These are phyloP conservation scores for Osmerus eperlanus DNA, from an alignment of 2,113 vertebrate species.

Conservation along the genomic window DNA sequence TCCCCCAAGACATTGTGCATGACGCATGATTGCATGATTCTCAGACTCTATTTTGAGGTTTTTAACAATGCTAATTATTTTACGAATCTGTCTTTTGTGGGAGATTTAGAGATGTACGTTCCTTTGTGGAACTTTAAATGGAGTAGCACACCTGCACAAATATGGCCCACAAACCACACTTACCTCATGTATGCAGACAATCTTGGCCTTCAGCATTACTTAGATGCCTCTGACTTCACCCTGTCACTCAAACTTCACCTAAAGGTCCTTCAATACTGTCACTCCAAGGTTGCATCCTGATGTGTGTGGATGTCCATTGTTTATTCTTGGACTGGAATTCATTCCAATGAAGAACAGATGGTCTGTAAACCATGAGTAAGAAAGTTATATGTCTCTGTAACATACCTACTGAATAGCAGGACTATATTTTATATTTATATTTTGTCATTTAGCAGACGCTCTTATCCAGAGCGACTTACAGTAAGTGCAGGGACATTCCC, in stretches of 20 bases:
- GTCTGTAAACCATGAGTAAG: constrained; percentile 41
- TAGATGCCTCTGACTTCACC: constrained; percentile 2
- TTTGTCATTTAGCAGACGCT: too few species aligned
- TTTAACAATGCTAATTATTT: too few species aligned
- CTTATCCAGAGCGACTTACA: too few species aligned
- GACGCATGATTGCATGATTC: too few species aligned
- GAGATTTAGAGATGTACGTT: background rate
- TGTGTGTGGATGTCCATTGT: constrained; percentile 20
- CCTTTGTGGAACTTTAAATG: too few species aligned
- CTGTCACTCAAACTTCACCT: background rate
- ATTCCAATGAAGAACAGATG: constrained; percentile 32
- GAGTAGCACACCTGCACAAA: background rate
- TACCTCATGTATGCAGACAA: background rate
- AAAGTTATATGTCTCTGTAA: constrained; percentile 15
- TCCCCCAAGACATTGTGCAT: too few species aligned
- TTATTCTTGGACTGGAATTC: constrained; percentile 40
- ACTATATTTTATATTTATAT: too few species aligned
- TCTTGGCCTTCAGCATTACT: background rate
- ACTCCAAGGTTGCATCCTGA: constrained; percentile 24
- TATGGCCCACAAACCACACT: background rate
- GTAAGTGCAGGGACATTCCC: too few species aligned
- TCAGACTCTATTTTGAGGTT: too few species aligned
- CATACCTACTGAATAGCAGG: too few species aligned
- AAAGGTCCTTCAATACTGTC: background rate
- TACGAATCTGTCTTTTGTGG: background rate